These are phyloP conservation scores for Leucopternis melanops DNA, from an alignment of 2,113 vertebrate species.

Conservation along the genomic window DNA sequence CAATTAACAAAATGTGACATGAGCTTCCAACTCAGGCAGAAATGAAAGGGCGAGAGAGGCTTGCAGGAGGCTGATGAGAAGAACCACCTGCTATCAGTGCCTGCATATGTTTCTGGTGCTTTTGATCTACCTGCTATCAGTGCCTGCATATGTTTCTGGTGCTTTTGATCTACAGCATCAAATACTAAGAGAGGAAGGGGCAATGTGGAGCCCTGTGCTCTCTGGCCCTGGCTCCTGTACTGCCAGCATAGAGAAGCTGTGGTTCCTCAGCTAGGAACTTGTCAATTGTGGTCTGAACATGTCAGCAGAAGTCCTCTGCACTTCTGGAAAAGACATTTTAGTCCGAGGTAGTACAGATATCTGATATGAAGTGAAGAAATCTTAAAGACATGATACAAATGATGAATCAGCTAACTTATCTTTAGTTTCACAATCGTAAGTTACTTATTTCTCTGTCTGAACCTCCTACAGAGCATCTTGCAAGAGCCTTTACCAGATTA, in stretches of 20 bases:
- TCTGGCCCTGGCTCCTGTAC: neutral
- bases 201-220: neutral
- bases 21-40: fast-evolving
- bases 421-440: neutral
- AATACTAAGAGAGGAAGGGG: neutral
- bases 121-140: neutral
- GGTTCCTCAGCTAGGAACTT: neutral
- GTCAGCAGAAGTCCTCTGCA: neutral
- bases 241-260: neutral
- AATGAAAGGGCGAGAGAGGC: neutral
- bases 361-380: conserved; percentile 39
- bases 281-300: neutral
- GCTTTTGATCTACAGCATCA: neutral
- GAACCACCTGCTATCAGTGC: neutral
- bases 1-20: neutral
- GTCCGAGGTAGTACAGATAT: neutral
- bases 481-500: conserved; percentile 38
- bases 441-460: conserved; percentile 21
- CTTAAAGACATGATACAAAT: neutral
- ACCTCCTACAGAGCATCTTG: conserved; percentile 44
- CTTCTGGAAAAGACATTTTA: neutral
- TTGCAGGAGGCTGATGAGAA: neutral
- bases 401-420: conserved; percentile 19
- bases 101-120: neutral
- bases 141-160: neutral